phyloP scores from a whole-genome alignment of 2,113 vertebrate genomes.

The Calcarius ornatus region DNA sequence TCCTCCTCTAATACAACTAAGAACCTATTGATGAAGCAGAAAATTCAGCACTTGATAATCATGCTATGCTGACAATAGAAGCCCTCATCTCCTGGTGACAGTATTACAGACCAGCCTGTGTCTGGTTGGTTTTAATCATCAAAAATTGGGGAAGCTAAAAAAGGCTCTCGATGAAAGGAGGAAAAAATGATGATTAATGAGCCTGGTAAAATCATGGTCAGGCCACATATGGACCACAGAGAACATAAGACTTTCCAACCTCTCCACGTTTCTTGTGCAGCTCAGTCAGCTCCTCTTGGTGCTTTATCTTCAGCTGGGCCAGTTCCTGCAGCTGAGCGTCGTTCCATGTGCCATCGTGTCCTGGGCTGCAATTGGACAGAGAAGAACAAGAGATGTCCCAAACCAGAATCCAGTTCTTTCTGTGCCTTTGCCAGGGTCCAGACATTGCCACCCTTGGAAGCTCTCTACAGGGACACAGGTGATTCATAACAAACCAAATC shows the following conservation, averaged over 20 bases:
- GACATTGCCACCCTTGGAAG: neutral
- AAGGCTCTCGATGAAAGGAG: neutral
- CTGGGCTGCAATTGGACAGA: constrained; percentile 70
- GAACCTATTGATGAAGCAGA: neutral
- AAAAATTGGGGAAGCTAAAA: neutral
- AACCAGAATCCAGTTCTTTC: neutral
- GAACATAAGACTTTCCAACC: constrained; percentile 66
- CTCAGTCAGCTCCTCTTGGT: constrained; percentile 95
- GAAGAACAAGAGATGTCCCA: neutral
- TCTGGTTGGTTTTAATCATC: neutral
- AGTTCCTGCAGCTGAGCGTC: constrained; percentile 89
- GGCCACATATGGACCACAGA: fast-evolving
- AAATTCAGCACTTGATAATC: neutral
- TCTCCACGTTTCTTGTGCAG: constrained; percentile 97
- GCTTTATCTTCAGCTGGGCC: constrained; percentile 89
- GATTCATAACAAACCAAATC: neutral
- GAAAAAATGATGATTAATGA: neutral
- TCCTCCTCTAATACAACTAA: neutral
- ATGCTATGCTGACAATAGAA: neutral
- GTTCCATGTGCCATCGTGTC: constrained; percentile 76
- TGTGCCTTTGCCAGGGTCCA: neutral
- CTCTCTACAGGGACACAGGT: neutral
- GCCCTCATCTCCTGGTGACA: neutral
- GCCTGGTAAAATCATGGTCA: neutral
- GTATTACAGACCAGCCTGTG: neutral